Evolutionary conservation across 2,888 invertebrate genomes (phyloP).

Genomic region (Ditula angustiorana): DNA sequence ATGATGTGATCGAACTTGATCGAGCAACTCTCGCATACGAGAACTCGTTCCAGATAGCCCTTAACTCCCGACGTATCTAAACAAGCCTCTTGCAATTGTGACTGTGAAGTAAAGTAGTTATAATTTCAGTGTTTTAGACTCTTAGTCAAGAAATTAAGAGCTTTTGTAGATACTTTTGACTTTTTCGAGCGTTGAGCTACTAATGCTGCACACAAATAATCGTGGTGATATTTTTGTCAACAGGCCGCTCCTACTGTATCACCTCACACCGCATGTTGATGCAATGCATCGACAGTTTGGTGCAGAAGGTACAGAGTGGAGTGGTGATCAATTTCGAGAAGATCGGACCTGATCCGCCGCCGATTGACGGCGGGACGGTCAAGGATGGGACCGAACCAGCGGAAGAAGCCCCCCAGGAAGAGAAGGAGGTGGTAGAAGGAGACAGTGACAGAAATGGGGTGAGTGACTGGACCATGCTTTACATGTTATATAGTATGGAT

Average conservation of each 20-base stretch:
- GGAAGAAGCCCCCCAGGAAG: conserved; percentile 73
- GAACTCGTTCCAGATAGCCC: too few relatives aligned
- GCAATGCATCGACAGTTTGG: conserved; percentile 98
- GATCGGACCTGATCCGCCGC: conserved; percentile 94
- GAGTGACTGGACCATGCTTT: conserved; percentile 49
- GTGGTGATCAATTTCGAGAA: conserved; percentile 99
- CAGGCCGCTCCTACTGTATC: conserved; percentile 97
- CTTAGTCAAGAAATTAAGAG: too few relatives aligned
- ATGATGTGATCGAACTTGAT: too few relatives aligned
- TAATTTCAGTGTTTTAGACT: too few relatives aligned
- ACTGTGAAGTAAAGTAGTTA: too few relatives aligned
- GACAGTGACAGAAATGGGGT: conserved; percentile 84
- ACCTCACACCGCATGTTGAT: conserved; percentile 97
- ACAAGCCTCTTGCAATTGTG: too few relatives aligned
- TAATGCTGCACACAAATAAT: background rate
- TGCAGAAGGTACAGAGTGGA: conserved; percentile 98
- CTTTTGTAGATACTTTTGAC: too few relatives aligned
- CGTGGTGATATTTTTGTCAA: conserved; percentile 40
- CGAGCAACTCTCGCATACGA: too few relatives aligned
- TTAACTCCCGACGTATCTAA: too few relatives aligned
- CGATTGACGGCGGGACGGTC: conserved; percentile 83
- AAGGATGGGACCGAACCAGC: conserved; percentile 80
- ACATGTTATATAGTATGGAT: background rate
- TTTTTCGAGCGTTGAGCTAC: too few relatives aligned
- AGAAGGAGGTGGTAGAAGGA: conserved; percentile 76